Evolutionary conservation across 2,113 vertebrate species (phyloP), one percentile per base, ranked within the genome.

Genomic region (Opisthocomus hoazin): DNA sequence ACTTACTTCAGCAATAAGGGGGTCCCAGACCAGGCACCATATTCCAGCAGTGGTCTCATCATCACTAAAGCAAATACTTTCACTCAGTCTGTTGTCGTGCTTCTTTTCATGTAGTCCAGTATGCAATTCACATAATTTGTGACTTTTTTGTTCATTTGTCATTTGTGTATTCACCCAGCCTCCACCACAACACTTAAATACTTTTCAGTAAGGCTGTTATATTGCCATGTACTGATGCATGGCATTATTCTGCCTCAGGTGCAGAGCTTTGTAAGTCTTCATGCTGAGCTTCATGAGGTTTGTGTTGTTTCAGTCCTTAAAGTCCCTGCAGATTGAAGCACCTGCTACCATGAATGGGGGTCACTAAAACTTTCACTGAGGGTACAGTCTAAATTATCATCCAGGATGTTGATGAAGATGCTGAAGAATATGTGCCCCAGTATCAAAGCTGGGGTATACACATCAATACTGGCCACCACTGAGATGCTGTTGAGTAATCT

Each of bases 11-110:
- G 39, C 18, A 82, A 34, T 32, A 51, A 53, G 5, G 1, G 2
- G 0, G 2, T 3, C 29, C 17, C 45, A 70, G 29, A 63, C 3
- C 5, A 57, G 15, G 11, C 11, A 54, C 10, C 6, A 7, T 23
- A 56, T 63, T 43, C 21, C n/a, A 68, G 12, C 34, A 68, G 5
- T 4, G 27, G 20, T 30, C 7, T 34, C 8, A n/a, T 13, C 16
- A 36, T 43, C 29, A 51, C 9, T 65, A 50, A 41, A 54, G 50
- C 14, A 71, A 76, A 15, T 15, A 20, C 2, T 34, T 64, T 91
- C 8, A 51, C 5, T 58, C 11, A 18, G 7, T 29, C 12, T 88
- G 20, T 83, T 73, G 7, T 23, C 29, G 46, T 17, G 3, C 10
- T 88, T 48, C 34, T 61, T 84, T 75, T 34, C 43, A 45, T 45